Base-by-base conservation (phyloP, 2,113 vertebrate species). In the Riparia riparia region DNA sequence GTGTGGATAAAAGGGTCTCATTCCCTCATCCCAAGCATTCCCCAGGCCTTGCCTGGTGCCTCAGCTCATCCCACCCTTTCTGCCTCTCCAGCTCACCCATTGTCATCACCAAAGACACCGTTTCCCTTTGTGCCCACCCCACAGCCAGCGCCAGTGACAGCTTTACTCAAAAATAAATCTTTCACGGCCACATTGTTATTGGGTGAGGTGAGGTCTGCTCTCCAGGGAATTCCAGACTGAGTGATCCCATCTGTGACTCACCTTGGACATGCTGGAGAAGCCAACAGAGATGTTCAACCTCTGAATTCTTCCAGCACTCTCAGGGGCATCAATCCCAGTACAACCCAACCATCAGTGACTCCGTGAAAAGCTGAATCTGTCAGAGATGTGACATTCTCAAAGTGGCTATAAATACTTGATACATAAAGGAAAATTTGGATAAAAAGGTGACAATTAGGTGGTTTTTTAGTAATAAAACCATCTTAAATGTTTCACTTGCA, bases 121-220 rank as follows among this genome's bases (percentile, higher is more conserved):
- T 29, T 17, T 18, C 57, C 66, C 45, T 47, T 47, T 31, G 10
- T 29, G 20, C 14, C 12, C 7, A 3, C 68, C 45, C 34, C 39
- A 32, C 2, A 0, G 9, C 2, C n/a, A 8, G 22, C 1, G 24
- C 12, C 51, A 34, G 16, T 1, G 17, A 65, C 15, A 0, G 13
- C 9, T 74, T 29, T 7, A 12, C 50, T 9, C 80, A 8, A 54
- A 80, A 84, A 72, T 31, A 81, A 93, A 51, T 2, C 28, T 76
- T 21, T 11, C 28, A 3, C 12, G n/a, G 17, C 28, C 42, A 44
- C 92, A 14, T 81, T 49, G 2, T 6, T 41, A 54, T 29, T 5
- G 64, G 12, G 34, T 69, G 88, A 91, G 49, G 64, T 0, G 1
- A 45, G 21, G 41, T 50, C 60, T 68, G 34, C 74, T 90, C 54